Percentiles rank a stretch among this genome's conserved stretches.
These are phyloP conservation scores for Argyrosomus japonicus DNA, from an alignment of 2,113 vertebrate species.

Conservation along the genomic window DNA sequence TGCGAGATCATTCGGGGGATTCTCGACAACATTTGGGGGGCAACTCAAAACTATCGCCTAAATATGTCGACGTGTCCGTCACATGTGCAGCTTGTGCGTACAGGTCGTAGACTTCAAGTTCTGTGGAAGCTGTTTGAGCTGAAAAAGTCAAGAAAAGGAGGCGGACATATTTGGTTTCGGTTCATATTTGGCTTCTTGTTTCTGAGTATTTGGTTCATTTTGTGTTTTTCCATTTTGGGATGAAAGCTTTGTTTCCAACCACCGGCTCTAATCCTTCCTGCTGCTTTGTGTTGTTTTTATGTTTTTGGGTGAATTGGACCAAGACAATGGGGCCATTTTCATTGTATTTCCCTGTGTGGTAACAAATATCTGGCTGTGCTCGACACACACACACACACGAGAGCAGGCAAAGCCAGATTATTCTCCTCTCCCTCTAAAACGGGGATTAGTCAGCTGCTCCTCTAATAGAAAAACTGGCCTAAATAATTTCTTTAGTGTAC, in stretches of 20 bases:
- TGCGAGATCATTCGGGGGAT: no score
- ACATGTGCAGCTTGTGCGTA: neutral
- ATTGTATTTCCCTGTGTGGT: slow-evolving; percentile 22
- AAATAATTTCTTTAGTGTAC: slow-evolving; percentile 40
- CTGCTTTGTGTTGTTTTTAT: slow-evolving; percentile 19
- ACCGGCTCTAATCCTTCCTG: neutral
- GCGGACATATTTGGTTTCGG: neutral
- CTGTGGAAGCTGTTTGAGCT: no score
- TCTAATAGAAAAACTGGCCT: slow-evolving; percentile 72
- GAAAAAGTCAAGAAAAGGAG: neutral
- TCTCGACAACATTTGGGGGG: no score
- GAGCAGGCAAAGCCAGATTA: slow-evolving; percentile 61
- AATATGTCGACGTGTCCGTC: neutral
- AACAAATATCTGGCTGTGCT: slow-evolving; percentile 34
- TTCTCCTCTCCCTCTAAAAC: slow-evolving; percentile 58
- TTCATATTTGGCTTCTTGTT: slow-evolving; percentile 20
- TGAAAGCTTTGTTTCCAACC: neutral
- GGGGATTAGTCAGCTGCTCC: slow-evolving; percentile 69
- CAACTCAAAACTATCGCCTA: no score
- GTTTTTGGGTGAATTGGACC: slow-evolving; percentile 26
- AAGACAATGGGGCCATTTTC: slow-evolving; percentile 21
- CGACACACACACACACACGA: neutral
- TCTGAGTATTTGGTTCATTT: neutral
- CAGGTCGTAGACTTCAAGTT: no score
- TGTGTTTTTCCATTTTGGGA: slow-evolving; percentile 10